Percentiles rank a stretch among this genome's conserved stretches.
phyloP scores from a whole-genome alignment of 1,140 invertebrate genomes.

The Protaetia brevitarsis region DNA sequence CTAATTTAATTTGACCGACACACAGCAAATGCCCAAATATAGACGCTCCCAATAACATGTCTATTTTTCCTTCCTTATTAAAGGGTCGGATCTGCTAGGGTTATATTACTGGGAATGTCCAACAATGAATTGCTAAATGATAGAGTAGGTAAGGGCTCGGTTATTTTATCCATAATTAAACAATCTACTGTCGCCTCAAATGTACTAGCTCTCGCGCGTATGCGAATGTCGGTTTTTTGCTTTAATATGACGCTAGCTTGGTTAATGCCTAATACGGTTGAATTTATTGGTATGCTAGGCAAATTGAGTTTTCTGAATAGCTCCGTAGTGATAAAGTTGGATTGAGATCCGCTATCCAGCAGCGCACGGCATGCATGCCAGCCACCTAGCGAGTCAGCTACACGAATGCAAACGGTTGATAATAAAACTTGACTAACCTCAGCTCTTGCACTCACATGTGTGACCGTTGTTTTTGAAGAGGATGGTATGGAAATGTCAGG shows the following conservation, averaged over 20 bases:
- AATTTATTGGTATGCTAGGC: background rate
- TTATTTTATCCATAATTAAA: conserved; percentile 12
- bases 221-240: background rate
- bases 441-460: too few relatives aligned
- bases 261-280: background rate
- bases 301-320: conserved; percentile 1
- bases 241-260: background rate
- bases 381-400: background rate
- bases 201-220: background rate
- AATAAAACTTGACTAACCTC: conserved; percentile 15
- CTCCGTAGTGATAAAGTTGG: conserved; percentile 10
- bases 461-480: background rate
- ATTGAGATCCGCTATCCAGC: conserved; percentile 22
- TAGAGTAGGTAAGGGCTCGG: conserved; percentile 6
- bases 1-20: conserved; percentile 33
- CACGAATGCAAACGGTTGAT: background rate
- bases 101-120: too few relatives aligned
- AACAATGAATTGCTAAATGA: background rate
- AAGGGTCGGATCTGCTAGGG: too few relatives aligned
- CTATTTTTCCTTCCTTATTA: too few relatives aligned
- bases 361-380: conserved; percentile 15
- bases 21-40: conserved; percentile 42
- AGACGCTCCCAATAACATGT: conserved; percentile 43
- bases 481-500: background rate
- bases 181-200: background rate